Evolutionary conservation across 2,888 invertebrate genomes (phyloP).

Genomic region (Eilema caniola): DNA sequence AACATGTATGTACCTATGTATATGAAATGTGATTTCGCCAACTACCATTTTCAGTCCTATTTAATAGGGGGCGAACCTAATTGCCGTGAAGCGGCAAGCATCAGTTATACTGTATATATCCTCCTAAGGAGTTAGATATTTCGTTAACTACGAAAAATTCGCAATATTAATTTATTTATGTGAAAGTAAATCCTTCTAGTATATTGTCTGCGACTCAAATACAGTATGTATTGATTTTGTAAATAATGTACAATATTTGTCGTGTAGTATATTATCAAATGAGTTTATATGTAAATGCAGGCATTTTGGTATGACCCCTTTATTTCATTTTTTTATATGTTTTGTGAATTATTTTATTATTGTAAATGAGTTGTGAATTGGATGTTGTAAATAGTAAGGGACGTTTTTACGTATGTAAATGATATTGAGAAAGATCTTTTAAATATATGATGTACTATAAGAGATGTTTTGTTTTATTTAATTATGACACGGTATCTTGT

Average conservation of each 20-base stretch:
- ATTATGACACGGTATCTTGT: no score
- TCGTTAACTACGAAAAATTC: background rate
- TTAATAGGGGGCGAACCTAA: no score
- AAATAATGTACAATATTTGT: constrained; percentile 56
- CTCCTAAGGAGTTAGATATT: background rate
- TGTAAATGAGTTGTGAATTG: constrained; percentile 71
- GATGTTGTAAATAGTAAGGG: constrained; percentile 72
- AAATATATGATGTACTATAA: constrained; percentile 76
- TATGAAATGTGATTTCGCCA: no score
- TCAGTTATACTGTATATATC: no score
- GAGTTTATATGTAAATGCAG: constrained; percentile 54
- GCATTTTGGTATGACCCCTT: constrained; percentile 59
- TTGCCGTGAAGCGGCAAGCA: no score
- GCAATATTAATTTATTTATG: background rate
- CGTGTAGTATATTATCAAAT: constrained; percentile 55
- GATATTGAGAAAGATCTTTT: constrained; percentile 81
- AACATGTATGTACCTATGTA: no score
- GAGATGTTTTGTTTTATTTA: constrained; percentile 56
- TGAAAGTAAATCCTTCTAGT: background rate
- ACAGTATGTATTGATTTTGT: constrained; percentile 56
- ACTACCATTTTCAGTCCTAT: no score
- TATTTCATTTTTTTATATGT: constrained; percentile 62
- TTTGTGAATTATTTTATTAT: constrained; percentile 58
- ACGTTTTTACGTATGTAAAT: constrained; percentile 74
- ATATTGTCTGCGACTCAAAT: constrained; percentile 38